phyloP scores from a whole-genome alignment of 2,888 invertebrate genomes.

The Erebia aethiops region DNA sequence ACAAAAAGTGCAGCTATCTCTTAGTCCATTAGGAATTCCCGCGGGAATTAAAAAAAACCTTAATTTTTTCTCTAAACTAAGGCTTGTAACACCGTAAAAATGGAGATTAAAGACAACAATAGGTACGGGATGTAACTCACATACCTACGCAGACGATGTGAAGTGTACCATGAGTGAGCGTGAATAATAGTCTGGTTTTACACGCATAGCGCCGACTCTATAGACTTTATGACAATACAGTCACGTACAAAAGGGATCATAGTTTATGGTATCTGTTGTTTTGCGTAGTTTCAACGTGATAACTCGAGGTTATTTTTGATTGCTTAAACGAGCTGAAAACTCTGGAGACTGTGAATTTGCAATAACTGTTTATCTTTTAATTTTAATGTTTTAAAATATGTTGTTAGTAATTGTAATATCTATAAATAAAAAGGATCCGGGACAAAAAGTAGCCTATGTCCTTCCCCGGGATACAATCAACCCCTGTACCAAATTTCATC shows the following conservation, averaged over 20 bases:
- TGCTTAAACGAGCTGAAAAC: neutral
- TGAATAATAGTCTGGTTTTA: slow-evolving; percentile 32
- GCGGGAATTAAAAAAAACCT: too few relatives aligned
- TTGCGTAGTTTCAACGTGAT: slow-evolving; percentile 11
- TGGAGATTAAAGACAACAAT: slow-evolving; percentile 29
- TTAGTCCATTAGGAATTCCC: too few relatives aligned
- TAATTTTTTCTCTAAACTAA: neutral
- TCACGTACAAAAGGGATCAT: slow-evolving; percentile 23
- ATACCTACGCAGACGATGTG: slow-evolving; percentile 25
- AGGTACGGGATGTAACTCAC: slow-evolving; percentile 22
- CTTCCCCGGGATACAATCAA: too few relatives aligned
- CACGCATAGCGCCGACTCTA: slow-evolving; percentile 29
- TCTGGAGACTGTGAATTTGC: neutral
- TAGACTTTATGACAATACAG: slow-evolving; percentile 27
- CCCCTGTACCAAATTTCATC: too few relatives aligned
- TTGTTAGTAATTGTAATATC: neutral
- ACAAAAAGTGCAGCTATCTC: too few relatives aligned
- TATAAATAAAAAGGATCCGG: neutral
- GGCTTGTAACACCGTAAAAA: slow-evolving; percentile 24
- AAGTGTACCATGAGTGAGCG: slow-evolving; percentile 30
- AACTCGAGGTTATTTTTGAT: slow-evolving; percentile 2
- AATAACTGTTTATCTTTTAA: too few relatives aligned
- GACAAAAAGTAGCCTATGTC: too few relatives aligned
- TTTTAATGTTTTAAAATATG: too few relatives aligned
- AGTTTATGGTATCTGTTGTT: slow-evolving; percentile 23